Evolutionary conservation across 1,140 invertebrate genomes (phyloP), one percentile per base, ranked within the genome.

Genomic region (Agraylea sexmaculata): DNA sequence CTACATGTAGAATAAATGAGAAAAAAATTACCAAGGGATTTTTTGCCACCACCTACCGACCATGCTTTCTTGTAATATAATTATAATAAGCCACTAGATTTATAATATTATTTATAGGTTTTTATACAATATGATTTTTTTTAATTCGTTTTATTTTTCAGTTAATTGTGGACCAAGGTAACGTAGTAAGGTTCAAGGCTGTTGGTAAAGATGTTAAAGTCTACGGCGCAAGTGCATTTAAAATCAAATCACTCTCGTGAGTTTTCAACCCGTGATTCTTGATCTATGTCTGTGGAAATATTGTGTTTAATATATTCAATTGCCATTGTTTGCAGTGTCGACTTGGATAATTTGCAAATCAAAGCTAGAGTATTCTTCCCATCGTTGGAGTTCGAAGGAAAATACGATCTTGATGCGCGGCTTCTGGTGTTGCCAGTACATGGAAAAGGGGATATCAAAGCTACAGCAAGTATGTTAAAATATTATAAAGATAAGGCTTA

Each of bases 401-500:
- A 66, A 23, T 78, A 76, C 50, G 65, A 71, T 38, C 50, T 78
- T 6, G 66, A 70, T 45, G 66, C 69, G 2, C 66, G 61, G 30
- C 62, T 79, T 30, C 43, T 78, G 1, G 55, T 78, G 5, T 48
- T 81, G 18, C 70, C 70, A n/a, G 57, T 80, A 12, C 57, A 68
- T 20, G 79, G 78, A 42, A 59, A 67, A 23, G 78, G 79, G 25
- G 66, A 70, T 15, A 57, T 80, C 0, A 59, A 61, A 8, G 75
- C 76, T 45, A 74, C 73, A 49, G 77, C 77, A 7, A 64, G 79
- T 83, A 60, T 71, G 71, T 64, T 61, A 1, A n/a, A n/a, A n/a
- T n/a, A n/a, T n/a, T n/a, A n/a, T n/a, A n/a, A n/a, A n/a, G n/a
- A n/a, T n/a, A n/a, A n/a, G n/a, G n/a, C n/a, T n/a, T n/a, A n/a